A percentile compares a stretch with the other conserved stretches of the same genome.
These are phyloP conservation scores for Lysandra coridon DNA, from an alignment of 2,888 invertebrate genomes.

Conservation along the genomic window DNA sequence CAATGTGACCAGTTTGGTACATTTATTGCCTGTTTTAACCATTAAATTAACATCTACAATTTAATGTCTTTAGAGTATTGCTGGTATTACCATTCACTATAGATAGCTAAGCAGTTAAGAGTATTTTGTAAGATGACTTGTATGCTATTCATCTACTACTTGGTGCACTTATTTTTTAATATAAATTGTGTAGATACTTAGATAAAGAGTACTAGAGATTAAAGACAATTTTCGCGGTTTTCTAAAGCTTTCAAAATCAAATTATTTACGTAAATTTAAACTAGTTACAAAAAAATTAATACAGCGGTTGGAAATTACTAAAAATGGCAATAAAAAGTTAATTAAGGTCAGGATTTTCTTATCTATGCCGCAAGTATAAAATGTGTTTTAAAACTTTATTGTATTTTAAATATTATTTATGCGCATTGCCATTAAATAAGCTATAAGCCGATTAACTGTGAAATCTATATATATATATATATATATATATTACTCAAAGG, in stretches of 20 bases:
- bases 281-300: no score
- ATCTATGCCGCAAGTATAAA: neutral
- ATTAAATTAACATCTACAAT: slow-evolving; percentile 23
- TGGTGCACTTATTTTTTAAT: no score
- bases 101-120: neutral
- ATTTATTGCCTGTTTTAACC: slow-evolving; percentile 45
- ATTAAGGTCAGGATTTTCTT: neutral
- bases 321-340: neutral
- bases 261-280: neutral
- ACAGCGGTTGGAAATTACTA: neutral
- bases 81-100: neutral
- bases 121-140: neutral
- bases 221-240: neutral
- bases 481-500: no score
- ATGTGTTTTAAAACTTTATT: neutral
- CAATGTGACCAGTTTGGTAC: slow-evolving; percentile 52
- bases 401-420: neutral
- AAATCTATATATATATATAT: no score
- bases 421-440: neutral
- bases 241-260: neutral
- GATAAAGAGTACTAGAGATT: neutral
- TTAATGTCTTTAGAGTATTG: slow-evolving; percentile 4
- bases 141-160: neutral
- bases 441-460: neutral
- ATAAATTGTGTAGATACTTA: no score